Evolutionary conservation across 2,113 vertebrate species (phyloP).

Genomic region (Eubucco bourcierii): DNA sequence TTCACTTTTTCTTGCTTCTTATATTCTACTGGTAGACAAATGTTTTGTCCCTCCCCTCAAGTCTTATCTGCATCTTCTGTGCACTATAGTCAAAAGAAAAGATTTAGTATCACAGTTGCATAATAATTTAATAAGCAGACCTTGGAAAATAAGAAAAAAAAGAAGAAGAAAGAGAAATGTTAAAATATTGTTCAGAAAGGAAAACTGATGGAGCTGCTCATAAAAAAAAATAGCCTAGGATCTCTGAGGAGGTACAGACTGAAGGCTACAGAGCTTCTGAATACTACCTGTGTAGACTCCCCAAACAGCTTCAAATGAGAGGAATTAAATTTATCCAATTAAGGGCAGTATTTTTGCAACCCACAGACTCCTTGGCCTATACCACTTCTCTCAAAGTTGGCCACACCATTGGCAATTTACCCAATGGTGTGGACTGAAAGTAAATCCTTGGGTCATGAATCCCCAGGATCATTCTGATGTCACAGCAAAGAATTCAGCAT

Average conservation of each 20-base stretch:
- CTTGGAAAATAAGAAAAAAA: conserved; percentile 23
- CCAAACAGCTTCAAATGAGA: not conserved
- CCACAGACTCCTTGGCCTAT: rapidly evolving
- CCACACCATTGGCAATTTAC: not conserved
- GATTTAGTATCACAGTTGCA: conserved; percentile 47
- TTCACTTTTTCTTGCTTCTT: conserved; percentile 21
- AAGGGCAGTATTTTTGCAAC: not conserved
- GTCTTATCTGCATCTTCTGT: conserved; percentile 12
- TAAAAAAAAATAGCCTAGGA: not conserved
- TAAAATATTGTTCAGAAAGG: conserved; percentile 41
- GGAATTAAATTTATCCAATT: not conserved
- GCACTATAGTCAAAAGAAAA: conserved; percentile 41
- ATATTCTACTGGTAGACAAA: conserved; percentile 47
- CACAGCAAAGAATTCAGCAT: not conserved
- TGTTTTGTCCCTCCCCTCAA: not conserved
- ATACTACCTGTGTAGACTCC: not conserved
- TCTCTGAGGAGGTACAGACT: not conserved
- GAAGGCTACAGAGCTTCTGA: not conserved
- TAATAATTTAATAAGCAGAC: conserved; percentile 62
- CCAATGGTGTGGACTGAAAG: not conserved
- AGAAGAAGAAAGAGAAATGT: conserved; percentile 22
- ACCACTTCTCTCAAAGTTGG: not conserved
- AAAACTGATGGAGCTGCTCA: conserved; percentile 31
- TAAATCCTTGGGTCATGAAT: not conserved
- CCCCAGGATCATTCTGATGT: not conserved